Evolutionary conservation across 2,797 vertebrate genomes (phyloP), one percentile per base, ranked within the genome.

Genomic region (Dallia pectoralis): DNA sequence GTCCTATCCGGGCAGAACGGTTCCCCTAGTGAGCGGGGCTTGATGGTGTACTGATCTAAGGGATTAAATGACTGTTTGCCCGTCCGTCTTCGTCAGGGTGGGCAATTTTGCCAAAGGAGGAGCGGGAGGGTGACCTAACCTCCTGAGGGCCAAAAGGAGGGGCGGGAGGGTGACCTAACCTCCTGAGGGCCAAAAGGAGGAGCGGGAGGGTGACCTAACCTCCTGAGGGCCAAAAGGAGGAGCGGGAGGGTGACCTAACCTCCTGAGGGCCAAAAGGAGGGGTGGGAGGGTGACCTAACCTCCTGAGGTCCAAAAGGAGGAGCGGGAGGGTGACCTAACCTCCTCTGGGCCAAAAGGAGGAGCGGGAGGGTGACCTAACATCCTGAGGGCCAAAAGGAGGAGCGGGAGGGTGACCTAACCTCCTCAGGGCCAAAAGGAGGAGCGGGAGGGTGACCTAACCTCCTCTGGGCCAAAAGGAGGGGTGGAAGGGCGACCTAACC

Each of bases 141-240:
- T 80, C 83, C 88, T 89, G 85, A 72, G 83, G 84, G 82, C 83
- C 78, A 68, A 1, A 75, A 75, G n/a, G 22, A 3, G 78, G 84
- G n/a, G n/a, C n/a, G n/a, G n/a, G n/a, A n/a, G n/a, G n/a, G n/a
- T n/a, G n/a, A n/a, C n/a, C n/a, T n/a, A 83, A 85, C 79, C 76
- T n/a, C n/a, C n/a, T n/a, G n/a, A n/a, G n/a, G n/a, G n/a, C n/a
- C n/a, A n/a, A n/a, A n/a, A n/a, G n/a, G n/a, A n/a, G n/a, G n/a
- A n/a, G n/a, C n/a, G n/a, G n/a, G n/a, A n/a, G n/a, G n/a, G 82
- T 72, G 19, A 47, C 29, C 81, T 77, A 74, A 69, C 75, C 77
- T 80, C 83, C 88, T 89, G 85, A 72, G 83, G 84, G 82, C 83
- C 78, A 68, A 1, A 75, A 75, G n/a, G 22, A 3, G 78, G 84